phyloP scores from a whole-genome alignment of 1,140 invertebrate species.

The Brevipalpus yothersi region DNA sequence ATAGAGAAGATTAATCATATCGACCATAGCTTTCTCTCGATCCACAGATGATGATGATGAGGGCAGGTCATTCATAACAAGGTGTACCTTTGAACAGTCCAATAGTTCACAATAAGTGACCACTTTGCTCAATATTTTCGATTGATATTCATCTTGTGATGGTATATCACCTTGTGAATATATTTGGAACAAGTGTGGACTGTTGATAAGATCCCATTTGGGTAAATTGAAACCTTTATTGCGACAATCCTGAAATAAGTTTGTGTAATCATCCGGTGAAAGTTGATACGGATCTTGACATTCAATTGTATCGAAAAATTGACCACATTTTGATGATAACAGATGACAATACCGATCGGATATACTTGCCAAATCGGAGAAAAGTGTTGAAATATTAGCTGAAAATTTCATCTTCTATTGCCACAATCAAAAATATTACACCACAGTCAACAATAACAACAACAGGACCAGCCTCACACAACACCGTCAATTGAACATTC shows the following conservation, averaged over 20 bases:
- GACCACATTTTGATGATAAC: not conserved
- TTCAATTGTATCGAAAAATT: constrained; percentile 4
- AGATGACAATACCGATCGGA: not conserved
- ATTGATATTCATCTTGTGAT: constrained; percentile 1
- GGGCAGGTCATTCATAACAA: not conserved
- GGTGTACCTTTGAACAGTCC: constrained; percentile 6
- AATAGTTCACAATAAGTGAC: constrained; percentile 4
- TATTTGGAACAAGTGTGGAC: not conserved
- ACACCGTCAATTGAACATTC: too few species aligned
- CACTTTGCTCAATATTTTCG: not conserved
- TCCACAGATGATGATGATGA: not conserved
- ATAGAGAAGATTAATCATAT: not conserved
- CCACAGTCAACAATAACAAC: not conserved
- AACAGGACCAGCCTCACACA: too few species aligned
- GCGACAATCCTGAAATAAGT: not conserved
- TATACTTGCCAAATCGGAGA: constrained; percentile 4
- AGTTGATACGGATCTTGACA: constrained; percentile 7
- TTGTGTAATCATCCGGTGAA: constrained; percentile 4
- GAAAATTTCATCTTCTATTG: constrained; percentile 2
- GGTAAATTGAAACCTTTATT: not conserved
- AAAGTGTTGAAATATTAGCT: constrained; percentile 5
- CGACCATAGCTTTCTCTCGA: not conserved
- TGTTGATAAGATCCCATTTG: constrained; percentile 8
- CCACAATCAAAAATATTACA: not conserved
- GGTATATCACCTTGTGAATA: not conserved